phyloP scores from a whole-genome alignment of 2,113 vertebrate species.

The Syngnathus floridae region DNA sequence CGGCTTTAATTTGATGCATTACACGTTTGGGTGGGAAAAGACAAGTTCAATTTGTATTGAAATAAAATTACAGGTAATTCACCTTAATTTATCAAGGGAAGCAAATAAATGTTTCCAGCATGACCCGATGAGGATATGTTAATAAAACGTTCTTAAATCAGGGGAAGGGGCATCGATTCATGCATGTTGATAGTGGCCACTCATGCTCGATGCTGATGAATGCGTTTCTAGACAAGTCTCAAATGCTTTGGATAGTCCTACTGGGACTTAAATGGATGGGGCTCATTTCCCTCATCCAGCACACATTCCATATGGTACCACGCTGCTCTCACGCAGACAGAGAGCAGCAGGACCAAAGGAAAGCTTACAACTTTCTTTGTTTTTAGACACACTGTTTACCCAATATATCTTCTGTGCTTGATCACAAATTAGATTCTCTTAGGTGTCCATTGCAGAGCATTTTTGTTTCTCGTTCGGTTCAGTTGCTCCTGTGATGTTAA shows the following conservation, averaged over 20 bases:
- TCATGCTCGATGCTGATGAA: slow-evolving; percentile 41
- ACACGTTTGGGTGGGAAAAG: not conserved
- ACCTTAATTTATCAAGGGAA: not conserved
- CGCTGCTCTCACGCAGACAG: slow-evolving; percentile 41
- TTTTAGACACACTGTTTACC: not conserved
- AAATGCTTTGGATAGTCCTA: slow-evolving; percentile 42
- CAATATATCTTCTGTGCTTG: no score
- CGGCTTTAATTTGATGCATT: not conserved
- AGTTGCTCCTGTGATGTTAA: not conserved
- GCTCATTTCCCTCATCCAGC: slow-evolving; percentile 57
- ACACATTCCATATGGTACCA: slow-evolving; percentile 55
- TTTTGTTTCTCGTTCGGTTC: not conserved
- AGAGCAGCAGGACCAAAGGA: slow-evolving; percentile 27
- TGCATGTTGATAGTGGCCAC: slow-evolving; percentile 14
- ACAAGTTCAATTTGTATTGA: not conserved
- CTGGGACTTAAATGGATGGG: slow-evolving; percentile 49
- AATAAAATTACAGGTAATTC: not conserved
- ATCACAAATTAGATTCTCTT: not conserved
- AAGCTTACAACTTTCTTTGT: slow-evolving; percentile 32
- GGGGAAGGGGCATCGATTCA: slow-evolving; percentile 1
- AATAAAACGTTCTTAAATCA: not conserved
- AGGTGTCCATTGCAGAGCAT: not conserved
- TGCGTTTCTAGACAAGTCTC: slow-evolving; percentile 35
- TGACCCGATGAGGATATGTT: not conserved
- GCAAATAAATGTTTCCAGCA: not conserved